Evolutionary conservation across 2,888 invertebrate genomes (phyloP).

Genomic region (Noctuana brunneofusca): DNA sequence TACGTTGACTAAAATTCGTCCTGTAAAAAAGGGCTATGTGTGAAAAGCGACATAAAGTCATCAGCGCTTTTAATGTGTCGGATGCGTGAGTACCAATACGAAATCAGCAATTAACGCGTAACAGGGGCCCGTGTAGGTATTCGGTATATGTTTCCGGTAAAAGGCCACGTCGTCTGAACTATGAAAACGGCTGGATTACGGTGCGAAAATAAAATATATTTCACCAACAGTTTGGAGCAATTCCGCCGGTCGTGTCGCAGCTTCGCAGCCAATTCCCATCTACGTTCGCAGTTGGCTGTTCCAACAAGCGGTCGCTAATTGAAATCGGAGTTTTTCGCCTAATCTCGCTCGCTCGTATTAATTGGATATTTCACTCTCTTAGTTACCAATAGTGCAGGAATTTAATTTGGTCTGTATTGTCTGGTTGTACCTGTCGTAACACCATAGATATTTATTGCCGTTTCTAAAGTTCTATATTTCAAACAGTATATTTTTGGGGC

Average conservation of each 20-base stretch:
- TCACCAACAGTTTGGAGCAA: slow-evolving; percentile 50
- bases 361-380: slow-evolving; percentile 39
- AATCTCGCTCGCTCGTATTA: slow-evolving; percentile 48
- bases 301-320: slow-evolving; percentile 75
- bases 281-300: slow-evolving; percentile 41
- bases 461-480: too few species aligned
- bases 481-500: too few species aligned
- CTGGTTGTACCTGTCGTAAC: neutral
- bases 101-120: slow-evolving; percentile 56
- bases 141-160: slow-evolving; percentile 48
- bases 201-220: slow-evolving; percentile 63
- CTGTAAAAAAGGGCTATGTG: neutral
- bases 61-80: neutral
- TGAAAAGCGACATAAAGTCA: neutral
- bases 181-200: slow-evolving; percentile 60
- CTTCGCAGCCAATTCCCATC: slow-evolving; percentile 62
- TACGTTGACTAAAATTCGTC: too few species aligned
- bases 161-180: slow-evolving; percentile 60
- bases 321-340: slow-evolving; percentile 71
- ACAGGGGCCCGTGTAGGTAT: slow-evolving; percentile 44
- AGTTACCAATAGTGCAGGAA: slow-evolving; percentile 20
- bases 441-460: too few species aligned
- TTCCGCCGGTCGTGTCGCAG: slow-evolving; percentile 61
- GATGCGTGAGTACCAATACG: slow-evolving; percentile 24
- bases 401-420: slow-evolving; percentile 21